Base-by-base conservation (phyloP, 2,888 invertebrate genomes). In the Tiphia femorata region DNA sequence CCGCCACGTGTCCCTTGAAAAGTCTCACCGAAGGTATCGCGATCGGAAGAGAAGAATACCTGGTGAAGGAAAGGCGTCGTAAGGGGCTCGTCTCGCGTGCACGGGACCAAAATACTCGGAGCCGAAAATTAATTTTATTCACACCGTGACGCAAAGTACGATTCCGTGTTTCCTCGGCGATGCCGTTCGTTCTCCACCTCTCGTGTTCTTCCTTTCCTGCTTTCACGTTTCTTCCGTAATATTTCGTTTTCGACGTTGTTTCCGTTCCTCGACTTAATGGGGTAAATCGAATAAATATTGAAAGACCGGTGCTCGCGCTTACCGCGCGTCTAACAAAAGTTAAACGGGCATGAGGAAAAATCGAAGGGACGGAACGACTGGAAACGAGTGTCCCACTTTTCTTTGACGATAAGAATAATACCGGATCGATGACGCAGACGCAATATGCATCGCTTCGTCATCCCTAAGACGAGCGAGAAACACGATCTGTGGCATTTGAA, bases 41-140 rank as follows among this genome's bases (percentile, higher is more conserved):
- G 10, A 30, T 2, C 29, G 12, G 7, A 10, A 12, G 7, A 3
- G 7, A 10, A 29, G 29, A 7, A 7, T 29, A n/a, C n/a, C 10
- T n/a, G 12, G 12, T 29, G 2, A 29, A 29, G 29, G 7, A 7
- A n/a, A n/a, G 6, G 25, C 8, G 5, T 25, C 25, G 8, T 25
- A 25, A 5, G 25, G 8, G 25, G 6, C 25, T 48, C 51, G 54
- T 55, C n/a, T n/a, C n/a, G n/a, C n/a, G n/a, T n/a, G n/a, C n/a
- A n/a, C n/a, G n/a, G n/a, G n/a, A n/a, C n/a, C n/a, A n/a, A n/a
- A n/a, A n/a, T n/a, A n/a, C n/a, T 58, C 52, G 49, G 52, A 37
- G 44, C 46, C 44, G 61, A 61, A 72, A 77, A 76, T 76, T 73
- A 74, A 76, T 74, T 73, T 77, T 64, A 70, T 77, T 73, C 72